Conservation (phyloP, 2,113 vertebrate genomes). For the Larimichthys crocea region DNA sequence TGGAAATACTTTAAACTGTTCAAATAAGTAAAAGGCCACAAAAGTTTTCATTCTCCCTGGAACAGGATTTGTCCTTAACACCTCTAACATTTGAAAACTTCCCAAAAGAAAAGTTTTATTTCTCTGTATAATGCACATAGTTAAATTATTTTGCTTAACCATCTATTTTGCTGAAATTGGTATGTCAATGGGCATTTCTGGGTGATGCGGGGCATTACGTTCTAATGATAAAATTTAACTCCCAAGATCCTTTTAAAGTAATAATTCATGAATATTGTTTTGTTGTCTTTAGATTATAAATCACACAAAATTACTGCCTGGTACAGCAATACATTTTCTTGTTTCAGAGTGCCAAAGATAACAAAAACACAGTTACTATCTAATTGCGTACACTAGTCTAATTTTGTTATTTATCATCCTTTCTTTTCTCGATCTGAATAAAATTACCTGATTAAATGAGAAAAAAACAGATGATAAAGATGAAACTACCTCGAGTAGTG, state of each 20-base stretch:
- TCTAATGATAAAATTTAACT: too few relatives aligned
- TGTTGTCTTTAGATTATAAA: too few relatives aligned
- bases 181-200: neutral
- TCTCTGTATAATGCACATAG: neutral
- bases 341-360: too few relatives aligned
- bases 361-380: too few relatives aligned
- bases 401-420: neutral
- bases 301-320: too few relatives aligned
- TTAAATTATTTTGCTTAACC: neutral
- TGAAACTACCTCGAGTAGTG: neutral
- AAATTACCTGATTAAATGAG: neutral
- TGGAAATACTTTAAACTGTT: constrained; percentile 48
- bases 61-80: constrained; percentile 26
- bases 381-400: too few relatives aligned
- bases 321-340: too few relatives aligned
- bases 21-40: constrained; percentile 34
- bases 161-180: neutral
- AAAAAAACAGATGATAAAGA: neutral
- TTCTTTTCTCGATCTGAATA: neutral
- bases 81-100: neutral
- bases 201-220: too few relatives aligned
- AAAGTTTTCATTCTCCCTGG: constrained; percentile 10
- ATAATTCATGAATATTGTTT: too few relatives aligned
- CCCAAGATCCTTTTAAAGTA: too few relatives aligned
- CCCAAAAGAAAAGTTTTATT: constrained; percentile 17